Base-by-base conservation (phyloP, 37 sponge, comb jelly and placozoan species). In the Halisarca cf. caerulea region DNA sequence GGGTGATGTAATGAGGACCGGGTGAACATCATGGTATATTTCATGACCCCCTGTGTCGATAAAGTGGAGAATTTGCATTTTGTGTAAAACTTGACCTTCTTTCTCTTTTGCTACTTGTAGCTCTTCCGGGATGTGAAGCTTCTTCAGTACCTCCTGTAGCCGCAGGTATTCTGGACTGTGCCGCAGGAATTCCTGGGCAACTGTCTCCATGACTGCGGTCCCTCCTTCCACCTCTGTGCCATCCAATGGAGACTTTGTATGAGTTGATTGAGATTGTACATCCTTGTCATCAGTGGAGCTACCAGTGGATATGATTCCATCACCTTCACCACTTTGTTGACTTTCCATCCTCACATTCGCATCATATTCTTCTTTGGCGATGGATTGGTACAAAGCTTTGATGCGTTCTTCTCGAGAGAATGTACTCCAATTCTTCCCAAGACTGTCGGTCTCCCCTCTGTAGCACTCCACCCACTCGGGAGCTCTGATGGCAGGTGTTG, bases 381-480 rank as follows among this genome's bases (percentile, higher is more conserved):
- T 8, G 33, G 34, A 34, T 1, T 4, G 7, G 30, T 34, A 30
- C 69, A 68, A 17, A 1, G 69, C 30, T 68, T 68, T 1, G n/a
- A 30, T 27, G 14, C 69, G 32, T 3, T 68, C 35, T 34, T 68
- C 69, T 34, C 32, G 69, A 6, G 69, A 30, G 33, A 68, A 68
- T 17, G 1, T 28, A 28, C 35, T 5, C 69, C 69, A 68, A 17
- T 34, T 30, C 14, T 18, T 68, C 1, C 35, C 35, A 17, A 34
- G 34, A 34, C 17, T 34, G 15, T 68, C 33, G 34, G 32, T 30
- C 1, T 30, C 69, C 69, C 30, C 34, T 8, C 34, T 41, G 44
- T 43, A 74, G 45, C 42, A 18, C 24, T 74, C 77, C 43, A 74
- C 77, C 77, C 77, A 74, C 77, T 74, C 77, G 24, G 77, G 77